Evolutionary conservation across 2,113 vertebrate species (phyloP).

Genomic region (Sula dactylatra): DNA sequence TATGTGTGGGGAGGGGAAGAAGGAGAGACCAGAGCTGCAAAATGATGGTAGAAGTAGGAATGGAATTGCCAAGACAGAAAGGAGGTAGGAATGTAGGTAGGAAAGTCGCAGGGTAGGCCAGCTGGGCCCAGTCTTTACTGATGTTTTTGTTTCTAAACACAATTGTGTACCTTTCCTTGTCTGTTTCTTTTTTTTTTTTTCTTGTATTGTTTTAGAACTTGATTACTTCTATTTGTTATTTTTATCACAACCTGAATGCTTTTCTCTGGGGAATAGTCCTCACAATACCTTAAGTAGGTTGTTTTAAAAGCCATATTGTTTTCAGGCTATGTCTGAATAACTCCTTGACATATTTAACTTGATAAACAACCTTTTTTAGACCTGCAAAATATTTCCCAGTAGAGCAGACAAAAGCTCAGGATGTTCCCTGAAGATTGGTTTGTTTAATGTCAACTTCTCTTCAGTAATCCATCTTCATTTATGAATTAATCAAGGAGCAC

Average conservation of each 20-base stretch:
- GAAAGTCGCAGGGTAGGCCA: not conserved
- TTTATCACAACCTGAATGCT: not conserved
- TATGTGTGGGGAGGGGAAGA: not conserved
- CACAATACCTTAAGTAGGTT: not conserved
- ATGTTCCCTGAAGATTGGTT: not conserved
- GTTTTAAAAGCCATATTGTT: constrained; percentile 28
- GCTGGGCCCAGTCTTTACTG: not conserved
- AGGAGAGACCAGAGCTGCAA: not conserved
- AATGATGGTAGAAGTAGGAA: not conserved
- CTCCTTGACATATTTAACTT: constrained; percentile 46
- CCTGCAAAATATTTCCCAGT: not conserved
- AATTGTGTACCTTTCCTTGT: not conserved
- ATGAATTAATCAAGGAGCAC: not conserved
- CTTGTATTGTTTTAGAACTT: not conserved
- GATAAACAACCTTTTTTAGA: constrained; percentile 33
- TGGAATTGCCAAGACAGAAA: not conserved
- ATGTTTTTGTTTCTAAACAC: not conserved
- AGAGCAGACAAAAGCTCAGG: not conserved
- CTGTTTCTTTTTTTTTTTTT: not conserved
- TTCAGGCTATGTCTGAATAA: constrained; percentile 4
- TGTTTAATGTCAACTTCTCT: constrained; percentile 48
- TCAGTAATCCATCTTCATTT: not conserved
- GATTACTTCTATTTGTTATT: constrained; percentile 7
- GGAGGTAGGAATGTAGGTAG: not conserved
- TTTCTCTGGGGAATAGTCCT: constrained; percentile 28